These are phyloP conservation scores for Triplophysa siluroides DNA, from an alignment of 2,113 vertebrate genomes.

Conservation along the genomic window DNA sequence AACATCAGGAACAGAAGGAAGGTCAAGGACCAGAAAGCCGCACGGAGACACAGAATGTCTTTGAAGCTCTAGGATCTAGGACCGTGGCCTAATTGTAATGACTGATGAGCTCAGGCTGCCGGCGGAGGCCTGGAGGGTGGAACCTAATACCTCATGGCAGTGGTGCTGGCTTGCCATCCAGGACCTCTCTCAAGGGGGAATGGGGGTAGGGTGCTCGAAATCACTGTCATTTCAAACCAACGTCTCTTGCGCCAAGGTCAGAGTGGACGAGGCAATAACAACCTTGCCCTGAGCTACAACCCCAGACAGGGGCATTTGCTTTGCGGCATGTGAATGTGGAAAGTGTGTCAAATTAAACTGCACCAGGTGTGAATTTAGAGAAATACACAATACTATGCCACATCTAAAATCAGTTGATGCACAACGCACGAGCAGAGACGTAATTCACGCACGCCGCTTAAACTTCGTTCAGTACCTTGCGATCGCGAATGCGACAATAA, in stretches of 20 bases:
- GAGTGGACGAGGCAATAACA: conserved; percentile 57
- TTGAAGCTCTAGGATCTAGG: conserved; percentile 62
- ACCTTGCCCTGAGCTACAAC: conserved; percentile 43
- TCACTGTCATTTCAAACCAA: conserved; percentile 69
- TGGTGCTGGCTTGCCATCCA: conserved; percentile 49
- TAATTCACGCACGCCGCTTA: background rate
- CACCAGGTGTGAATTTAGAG: background rate
- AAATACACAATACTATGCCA: background rate
- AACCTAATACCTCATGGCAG: conserved; percentile 62
- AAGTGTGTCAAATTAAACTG: background rate
- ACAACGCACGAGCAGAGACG: background rate
- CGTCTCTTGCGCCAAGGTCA: conserved; percentile 65
- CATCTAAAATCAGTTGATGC: conserved; percentile 21
- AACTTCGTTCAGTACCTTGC: background rate
- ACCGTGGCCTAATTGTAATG: conserved; percentile 76
- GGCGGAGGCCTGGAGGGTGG: conserved; percentile 65
- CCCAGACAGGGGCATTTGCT: conserved; percentile 16
- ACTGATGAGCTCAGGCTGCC: conserved; percentile 71
- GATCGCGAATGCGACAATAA: conserved; percentile 9
- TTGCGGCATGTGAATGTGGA: conserved; percentile 38
- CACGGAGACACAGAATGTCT: conserved; percentile 55
- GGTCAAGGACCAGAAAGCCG: conserved; percentile 44
- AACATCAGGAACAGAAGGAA: conserved; percentile 40
- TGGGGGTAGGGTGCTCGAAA: conserved; percentile 58
- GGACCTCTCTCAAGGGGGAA: conserved; percentile 48